phyloP scores from a whole-genome alignment of 1,140 invertebrate genomes.

The Nasonia giraulti region DNA sequence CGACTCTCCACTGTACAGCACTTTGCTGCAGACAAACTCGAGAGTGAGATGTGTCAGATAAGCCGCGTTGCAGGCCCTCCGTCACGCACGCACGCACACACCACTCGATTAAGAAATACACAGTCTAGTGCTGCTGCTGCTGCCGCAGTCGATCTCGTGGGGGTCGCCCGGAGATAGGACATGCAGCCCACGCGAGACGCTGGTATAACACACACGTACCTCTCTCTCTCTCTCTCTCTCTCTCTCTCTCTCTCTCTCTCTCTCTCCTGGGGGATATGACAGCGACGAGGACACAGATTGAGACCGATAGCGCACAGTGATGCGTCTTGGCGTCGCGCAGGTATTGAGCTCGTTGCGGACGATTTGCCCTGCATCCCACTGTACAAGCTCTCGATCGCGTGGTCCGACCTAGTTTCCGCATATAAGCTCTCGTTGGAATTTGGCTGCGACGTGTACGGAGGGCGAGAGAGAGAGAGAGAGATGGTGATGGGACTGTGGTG shows the following conservation, averaged over 20 bases:
- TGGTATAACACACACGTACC: too few species aligned
- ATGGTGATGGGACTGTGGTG: not conserved
- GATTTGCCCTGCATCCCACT: not conserved
- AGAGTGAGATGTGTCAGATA: not conserved
- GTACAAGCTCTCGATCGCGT: not conserved
- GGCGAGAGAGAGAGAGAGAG: not conserved
- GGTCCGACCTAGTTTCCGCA: not conserved
- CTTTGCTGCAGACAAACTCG: not conserved
- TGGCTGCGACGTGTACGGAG: not conserved
- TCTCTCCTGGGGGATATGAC: not conserved
- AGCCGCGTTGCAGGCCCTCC: not conserved
- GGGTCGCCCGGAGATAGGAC: not conserved
- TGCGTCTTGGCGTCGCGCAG: too few species aligned
- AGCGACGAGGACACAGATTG: not conserved
- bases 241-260: too few species aligned
- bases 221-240: too few species aligned
- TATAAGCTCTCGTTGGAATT: not conserved
- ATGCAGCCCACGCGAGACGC: not conserved
- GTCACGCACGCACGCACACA: not conserved
- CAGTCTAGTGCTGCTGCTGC: too few species aligned
- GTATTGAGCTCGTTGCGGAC: not conserved
- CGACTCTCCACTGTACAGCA: not conserved
- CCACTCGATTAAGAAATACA: not conserved
- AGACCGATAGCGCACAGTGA: not conserved
- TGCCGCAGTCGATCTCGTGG: not conserved